Evolutionary conservation across 2,797 vertebrate genomes (phyloP), one percentile per base, ranked within the genome.

Genomic region (Bradypus variegatus): DNA sequence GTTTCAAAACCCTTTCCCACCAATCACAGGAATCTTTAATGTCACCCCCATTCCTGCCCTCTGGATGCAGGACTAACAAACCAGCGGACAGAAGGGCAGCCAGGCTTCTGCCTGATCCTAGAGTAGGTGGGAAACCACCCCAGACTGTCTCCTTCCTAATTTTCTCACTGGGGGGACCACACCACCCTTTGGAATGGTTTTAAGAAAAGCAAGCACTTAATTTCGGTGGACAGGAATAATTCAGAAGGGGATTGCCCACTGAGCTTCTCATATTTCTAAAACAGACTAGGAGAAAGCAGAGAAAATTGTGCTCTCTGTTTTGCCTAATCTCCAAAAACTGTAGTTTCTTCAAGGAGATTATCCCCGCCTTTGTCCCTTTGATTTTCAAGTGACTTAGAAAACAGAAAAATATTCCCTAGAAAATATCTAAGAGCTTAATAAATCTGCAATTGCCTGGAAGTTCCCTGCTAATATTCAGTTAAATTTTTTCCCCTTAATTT

Each of bases 401-500:
- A 86, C 62, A 58, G 65, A 88, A 25, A 33, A 78, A 79, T 75
- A 60, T 55, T 79, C 41, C 73, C 91, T 83, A 89, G 91, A 93
- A 92, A 92, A 90, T 69, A 79, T 64, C 60, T 85, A 58, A 89
- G 88, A 92, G 88, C 75, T 72, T 88, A 55, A 89, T 77, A 88
- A 86, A 76, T 76, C 92, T n/a, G 73, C 58, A 58, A 76, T 76
- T 87, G 83, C 65, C 81, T 60, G 16, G 72, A 92, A 94, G 76
- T 84, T 87, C 58, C 60, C 72, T 19, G 27, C 64, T 73, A 88
- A 95, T 91, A 94, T 67, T 93, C 53, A 48, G 78, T 55, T 87
- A 93, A 60, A 93, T 92, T 92, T 82, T 92, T 90, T 81, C 83
- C 81, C 77, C 72, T 94, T 92, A 76, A 90, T 93, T 93, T 94